phyloP scores from a whole-genome alignment of 2,888 invertebrate species.

The Danaus chrysippus region DNA sequence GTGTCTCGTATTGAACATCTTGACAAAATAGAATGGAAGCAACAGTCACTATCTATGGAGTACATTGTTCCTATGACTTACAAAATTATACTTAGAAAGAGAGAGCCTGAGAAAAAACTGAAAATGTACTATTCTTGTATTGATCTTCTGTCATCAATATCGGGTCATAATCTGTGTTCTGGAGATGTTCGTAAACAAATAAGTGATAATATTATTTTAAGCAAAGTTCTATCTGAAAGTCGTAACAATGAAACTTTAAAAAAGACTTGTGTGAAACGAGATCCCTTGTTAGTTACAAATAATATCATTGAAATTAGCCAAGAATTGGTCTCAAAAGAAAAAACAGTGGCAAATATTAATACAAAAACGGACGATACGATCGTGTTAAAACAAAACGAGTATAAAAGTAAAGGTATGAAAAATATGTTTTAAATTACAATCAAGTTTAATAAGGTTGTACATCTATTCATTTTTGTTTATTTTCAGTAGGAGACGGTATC shows the following conservation, averaged over 20 bases:
- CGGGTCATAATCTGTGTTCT: slow-evolving; percentile 38
- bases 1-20: slow-evolving; percentile 53
- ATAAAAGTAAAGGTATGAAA: slow-evolving; percentile 10
- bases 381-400: slow-evolving; percentile 5
- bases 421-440: not conserved
- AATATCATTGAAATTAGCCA: not conserved
- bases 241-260: not conserved
- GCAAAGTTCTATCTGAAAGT: slow-evolving; percentile 31
- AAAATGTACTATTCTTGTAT: slow-evolving; percentile 66
- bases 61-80: slow-evolving; percentile 63
- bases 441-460: not conserved
- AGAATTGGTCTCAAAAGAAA: slow-evolving; percentile 2
- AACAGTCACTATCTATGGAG: slow-evolving; percentile 49
- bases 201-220: slow-evolving; percentile 52
- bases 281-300: not conserved
- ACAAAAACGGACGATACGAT: no score
- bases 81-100: slow-evolving; percentile 56
- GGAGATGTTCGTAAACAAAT: slow-evolving; percentile 47
- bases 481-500: slow-evolving; percentile 29
- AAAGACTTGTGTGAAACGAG: no score
- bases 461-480: slow-evolving; percentile 13
- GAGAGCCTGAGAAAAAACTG: slow-evolving; percentile 30
- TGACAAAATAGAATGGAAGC: slow-evolving; percentile 55
- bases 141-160: slow-evolving; percentile 46
- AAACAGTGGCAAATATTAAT: not conserved